Conservation (phyloP, 2,888 invertebrate genomes). For the Pterostichus niger region DNA sequence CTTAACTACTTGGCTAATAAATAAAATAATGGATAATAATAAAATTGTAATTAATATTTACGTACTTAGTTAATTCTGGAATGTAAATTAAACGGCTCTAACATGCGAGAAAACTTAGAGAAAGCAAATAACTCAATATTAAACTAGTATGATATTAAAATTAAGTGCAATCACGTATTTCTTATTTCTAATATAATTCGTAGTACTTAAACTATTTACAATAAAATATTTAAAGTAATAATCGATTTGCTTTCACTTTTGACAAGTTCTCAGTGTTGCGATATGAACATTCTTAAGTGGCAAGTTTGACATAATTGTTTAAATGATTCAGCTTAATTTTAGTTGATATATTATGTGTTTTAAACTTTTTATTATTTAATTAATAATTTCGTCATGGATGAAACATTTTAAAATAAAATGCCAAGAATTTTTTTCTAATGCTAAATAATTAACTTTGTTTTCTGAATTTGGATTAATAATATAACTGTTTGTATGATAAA, state of each 20-base stretch:
- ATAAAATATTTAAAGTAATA: conserved; percentile 12
- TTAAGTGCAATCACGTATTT: conserved; percentile 4
- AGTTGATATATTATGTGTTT: neutral
- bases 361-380: neutral
- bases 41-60: conserved; percentile 28
- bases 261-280: conserved; percentile 8
- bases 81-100: conserved; percentile 17
- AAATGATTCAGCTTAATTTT: conserved; percentile 40
- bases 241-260: conserved; percentile 51
- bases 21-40: conserved; percentile 31
- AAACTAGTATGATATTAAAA: conserved; percentile 27
- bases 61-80: neutral
- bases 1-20: conserved; percentile 13
- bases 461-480: too few species aligned
- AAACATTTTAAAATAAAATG: neutral
- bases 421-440: too few species aligned
- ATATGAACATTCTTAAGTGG: conserved; percentile 12
- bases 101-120: neutral
- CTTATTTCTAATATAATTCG: conserved; percentile 21
- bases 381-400: neutral
- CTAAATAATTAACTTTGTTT: too few species aligned
- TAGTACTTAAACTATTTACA: neutral
- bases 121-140: conserved; percentile 17
- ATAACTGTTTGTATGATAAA: too few species aligned
- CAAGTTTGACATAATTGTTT: conserved; percentile 25